Conservation (phyloP, 2,797 vertebrate genomes). For the Falco columbarius region DNA sequence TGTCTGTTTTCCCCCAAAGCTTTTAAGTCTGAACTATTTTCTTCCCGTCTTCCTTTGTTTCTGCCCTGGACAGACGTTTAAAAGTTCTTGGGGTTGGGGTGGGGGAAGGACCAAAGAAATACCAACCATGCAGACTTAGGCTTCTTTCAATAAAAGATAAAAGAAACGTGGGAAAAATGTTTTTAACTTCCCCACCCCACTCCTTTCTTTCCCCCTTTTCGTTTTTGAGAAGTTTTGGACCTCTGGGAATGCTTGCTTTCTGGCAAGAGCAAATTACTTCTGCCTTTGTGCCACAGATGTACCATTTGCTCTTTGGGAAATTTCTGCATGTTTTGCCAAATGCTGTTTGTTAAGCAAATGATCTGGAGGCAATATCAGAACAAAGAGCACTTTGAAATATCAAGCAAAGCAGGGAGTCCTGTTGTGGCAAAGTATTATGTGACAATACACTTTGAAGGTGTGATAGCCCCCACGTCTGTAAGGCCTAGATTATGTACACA, state of each 20-base stretch:
- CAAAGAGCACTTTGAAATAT: not conserved
- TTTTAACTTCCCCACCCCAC: not conserved
- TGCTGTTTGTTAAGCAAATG: not conserved
- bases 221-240: not conserved
- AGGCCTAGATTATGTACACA: not conserved
- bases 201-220: not conserved
- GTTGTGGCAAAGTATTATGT: not conserved
- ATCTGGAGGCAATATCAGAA: not conserved
- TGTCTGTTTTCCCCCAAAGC: not conserved
- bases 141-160: not conserved
- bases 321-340: not conserved
- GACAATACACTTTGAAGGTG: not conserved
- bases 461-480: rapidly evolving
- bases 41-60: not conserved
- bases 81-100: not conserved
- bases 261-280: not conserved
- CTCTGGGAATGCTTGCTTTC: not conserved
- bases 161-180: not conserved
- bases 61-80: not conserved
- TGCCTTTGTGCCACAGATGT: not conserved
- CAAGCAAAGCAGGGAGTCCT: not conserved
- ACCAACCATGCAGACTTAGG: not conserved
- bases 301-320: not conserved
- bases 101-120: not conserved
- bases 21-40: not conserved